A percentile compares a stretch with the other conserved stretches of the same genome.
Evolutionary conservation across 2,888 invertebrate genomes (phyloP).

Genomic region (Galeopsomyia nigrocyanea): DNA sequence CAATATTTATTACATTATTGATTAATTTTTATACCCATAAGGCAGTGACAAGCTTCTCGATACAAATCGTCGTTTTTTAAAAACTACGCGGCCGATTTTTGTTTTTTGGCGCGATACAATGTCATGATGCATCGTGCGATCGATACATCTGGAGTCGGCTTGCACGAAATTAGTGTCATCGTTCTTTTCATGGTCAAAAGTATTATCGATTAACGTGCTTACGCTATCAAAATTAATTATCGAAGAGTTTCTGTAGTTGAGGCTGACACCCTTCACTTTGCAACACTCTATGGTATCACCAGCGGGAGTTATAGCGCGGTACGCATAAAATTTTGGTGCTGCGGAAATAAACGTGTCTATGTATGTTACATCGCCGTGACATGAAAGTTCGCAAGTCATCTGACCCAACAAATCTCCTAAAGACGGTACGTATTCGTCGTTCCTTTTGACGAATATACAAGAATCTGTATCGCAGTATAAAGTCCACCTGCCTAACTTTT

Average conservation of each 20-base stretch:
- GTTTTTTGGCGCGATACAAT: neutral
- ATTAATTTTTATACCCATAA: neutral
- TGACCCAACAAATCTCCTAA: conserved; percentile 21
- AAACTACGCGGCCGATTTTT: neutral
- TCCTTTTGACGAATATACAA: conserved; percentile 9
- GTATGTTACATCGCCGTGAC: conserved; percentile 4
- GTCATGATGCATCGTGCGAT: too few relatives aligned
- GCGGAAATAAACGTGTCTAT: conserved; percentile 30
- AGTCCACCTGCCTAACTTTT: conserved; percentile 52
- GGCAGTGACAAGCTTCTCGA: neutral
- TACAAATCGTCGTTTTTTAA: neutral
- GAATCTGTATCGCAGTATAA: conserved; percentile 42
- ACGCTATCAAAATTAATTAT: neutral
- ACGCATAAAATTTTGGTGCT: conserved; percentile 40
- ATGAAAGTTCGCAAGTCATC: conserved; percentile 33
- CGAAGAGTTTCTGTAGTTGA: too few relatives aligned
- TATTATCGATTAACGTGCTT: neutral
- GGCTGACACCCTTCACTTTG: conserved; percentile 17
- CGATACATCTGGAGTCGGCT: too few relatives aligned
- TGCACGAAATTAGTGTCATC: too few relatives aligned
- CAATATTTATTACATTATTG: too few relatives aligned
- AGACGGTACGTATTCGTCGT: neutral
- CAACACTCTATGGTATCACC: conserved; percentile 8
- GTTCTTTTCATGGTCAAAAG: neutral
- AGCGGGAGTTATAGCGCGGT: conserved; percentile 7